A percentile compares a stretch with the other conserved stretches of the same genome.
Conservation (phyloP, 2,113 vertebrate genomes). For the Taxidea taxus region DNA sequence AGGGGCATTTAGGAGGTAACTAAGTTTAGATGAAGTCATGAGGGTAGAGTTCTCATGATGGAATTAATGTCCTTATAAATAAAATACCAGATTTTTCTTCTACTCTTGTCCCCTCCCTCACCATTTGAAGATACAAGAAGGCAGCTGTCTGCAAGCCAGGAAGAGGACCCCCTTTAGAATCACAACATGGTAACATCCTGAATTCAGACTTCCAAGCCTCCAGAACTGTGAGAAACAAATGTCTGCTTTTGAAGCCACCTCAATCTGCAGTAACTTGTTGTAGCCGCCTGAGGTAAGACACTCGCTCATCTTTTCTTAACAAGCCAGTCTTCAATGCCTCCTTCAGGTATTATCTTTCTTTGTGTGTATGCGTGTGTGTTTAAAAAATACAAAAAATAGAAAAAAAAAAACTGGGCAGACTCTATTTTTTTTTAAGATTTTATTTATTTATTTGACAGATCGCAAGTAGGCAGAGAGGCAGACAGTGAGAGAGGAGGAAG, state of each 20-base stretch:
- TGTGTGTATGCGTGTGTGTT: background rate
- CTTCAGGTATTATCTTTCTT: background rate
- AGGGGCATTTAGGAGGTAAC: background rate
- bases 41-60: background rate
- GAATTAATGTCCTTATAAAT: background rate
- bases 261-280: background rate
- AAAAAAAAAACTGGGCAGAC: background rate
- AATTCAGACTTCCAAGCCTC: background rate
- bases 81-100: background rate
- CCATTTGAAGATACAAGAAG: background rate
- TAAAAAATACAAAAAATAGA: background rate
- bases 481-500: too few species aligned
- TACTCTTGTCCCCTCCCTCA: rapidly evolving
- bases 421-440: too few species aligned
- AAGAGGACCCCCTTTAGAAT: background rate
- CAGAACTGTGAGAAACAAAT: background rate
- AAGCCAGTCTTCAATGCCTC: background rate
- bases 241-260: background rate
- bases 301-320: background rate
- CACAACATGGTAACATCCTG: background rate
- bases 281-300: background rate
- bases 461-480: too few species aligned
- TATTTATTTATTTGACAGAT: too few species aligned
- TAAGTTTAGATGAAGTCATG: background rate
- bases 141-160: background rate